Conservation (phyloP, 2,113 vertebrate species). For the Scophthalmus maximus region DNA sequence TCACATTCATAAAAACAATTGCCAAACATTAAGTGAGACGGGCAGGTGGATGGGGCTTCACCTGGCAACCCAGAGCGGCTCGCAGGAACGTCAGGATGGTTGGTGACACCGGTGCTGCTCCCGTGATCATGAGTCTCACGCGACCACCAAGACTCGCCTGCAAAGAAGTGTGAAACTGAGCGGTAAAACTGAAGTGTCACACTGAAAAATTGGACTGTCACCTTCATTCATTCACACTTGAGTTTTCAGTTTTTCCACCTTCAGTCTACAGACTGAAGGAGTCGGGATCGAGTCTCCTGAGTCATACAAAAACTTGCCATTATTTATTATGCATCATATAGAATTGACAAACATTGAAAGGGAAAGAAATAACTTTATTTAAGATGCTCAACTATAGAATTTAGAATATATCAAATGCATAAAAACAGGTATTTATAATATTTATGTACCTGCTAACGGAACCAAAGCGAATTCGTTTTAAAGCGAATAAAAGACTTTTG, state of each 20-base stretch:
- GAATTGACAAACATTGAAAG: neutral
- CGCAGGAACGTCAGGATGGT: constrained; percentile 93
- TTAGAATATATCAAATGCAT: neutral
- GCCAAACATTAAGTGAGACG: neutral
- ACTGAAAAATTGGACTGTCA: neutral
- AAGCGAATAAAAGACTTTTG: too few species aligned
- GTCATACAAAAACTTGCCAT: neutral
- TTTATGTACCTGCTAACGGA: too few species aligned
- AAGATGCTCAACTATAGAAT: neutral
- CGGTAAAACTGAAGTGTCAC: neutral
- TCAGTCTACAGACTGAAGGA: too few species aligned
- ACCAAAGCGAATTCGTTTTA: too few species aligned
- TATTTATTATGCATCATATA: neutral
- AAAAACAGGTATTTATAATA: too few species aligned
- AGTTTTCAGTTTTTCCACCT: too few species aligned
- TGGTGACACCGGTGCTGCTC: constrained; percentile 94
- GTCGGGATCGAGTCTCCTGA: too few species aligned
- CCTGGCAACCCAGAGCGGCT: constrained; percentile 96
- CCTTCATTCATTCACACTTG: too few species aligned
- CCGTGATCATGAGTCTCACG: constrained; percentile 93
- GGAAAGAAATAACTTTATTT: neutral
- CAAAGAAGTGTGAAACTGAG: constrained; percentile 4
- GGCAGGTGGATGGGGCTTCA: constrained; percentile 66
- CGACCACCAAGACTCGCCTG: constrained; percentile 93
- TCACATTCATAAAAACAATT: neutral